Percentiles rank a stretch among this genome's conserved stretches.
Evolutionary conservation across 2,797 vertebrate species (phyloP).

Genomic region (Apogon talboti): DNA sequence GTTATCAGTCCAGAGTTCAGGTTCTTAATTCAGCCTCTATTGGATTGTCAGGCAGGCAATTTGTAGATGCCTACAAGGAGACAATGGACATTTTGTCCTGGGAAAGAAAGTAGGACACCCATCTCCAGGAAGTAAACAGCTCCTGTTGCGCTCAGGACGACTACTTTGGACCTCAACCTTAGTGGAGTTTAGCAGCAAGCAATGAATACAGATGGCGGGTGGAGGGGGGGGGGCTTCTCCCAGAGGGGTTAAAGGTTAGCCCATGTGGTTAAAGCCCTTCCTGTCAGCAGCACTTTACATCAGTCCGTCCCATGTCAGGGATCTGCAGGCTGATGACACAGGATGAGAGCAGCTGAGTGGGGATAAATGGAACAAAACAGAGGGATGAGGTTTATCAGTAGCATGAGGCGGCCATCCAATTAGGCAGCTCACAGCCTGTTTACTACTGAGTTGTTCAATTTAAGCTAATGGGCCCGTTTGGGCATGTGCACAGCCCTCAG

Average conservation of each 20-base stretch:
- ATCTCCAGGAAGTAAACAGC: conserved; percentile 70
- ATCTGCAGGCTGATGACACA: conserved; percentile 40
- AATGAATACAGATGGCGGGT: conserved; percentile 36
- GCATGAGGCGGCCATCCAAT: conserved; percentile 49
- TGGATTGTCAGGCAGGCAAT: conserved; percentile 38
- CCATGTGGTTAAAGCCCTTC: conserved; percentile 59
- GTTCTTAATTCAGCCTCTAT: conserved; percentile 41
- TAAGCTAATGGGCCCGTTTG: conserved; percentile 32
- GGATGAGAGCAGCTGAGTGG: conserved; percentile 41
- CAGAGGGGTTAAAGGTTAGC: conserved; percentile 52
- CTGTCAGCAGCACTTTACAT: conserved; percentile 65
- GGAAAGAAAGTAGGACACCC: conserved; percentile 72
- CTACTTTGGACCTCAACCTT: conserved; percentile 44
- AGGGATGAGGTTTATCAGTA: conserved; percentile 44
- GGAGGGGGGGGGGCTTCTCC: background rate
- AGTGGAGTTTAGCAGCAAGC: conserved; percentile 25
- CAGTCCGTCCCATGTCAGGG: conserved; percentile 38
- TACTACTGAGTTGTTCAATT: conserved; percentile 33
- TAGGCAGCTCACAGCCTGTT: conserved; percentile 35
- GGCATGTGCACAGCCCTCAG: background rate
- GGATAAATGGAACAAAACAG: conserved; percentile 41
- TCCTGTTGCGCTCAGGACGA: conserved; percentile 48
- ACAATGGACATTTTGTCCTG: conserved; percentile 75
- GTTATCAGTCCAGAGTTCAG: conserved; percentile 19
- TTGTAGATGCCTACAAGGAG: conserved; percentile 52